These are phyloP conservation scores for Exocentrus adspersus DNA, from an alignment of 2,888 invertebrate genomes.

Conservation along the genomic window DNA sequence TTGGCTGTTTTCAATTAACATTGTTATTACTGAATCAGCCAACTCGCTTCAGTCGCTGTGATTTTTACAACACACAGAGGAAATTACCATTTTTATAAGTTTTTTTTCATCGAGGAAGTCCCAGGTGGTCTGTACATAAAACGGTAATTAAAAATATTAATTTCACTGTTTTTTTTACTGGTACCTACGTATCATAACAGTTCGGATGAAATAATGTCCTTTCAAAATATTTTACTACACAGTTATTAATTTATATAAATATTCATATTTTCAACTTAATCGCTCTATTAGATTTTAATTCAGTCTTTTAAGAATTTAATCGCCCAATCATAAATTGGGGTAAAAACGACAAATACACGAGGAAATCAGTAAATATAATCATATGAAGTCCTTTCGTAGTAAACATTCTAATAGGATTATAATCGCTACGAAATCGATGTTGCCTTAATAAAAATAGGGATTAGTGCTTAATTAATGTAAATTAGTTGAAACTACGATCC, in stretches of 20 bases:
- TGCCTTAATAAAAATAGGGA: not conserved
- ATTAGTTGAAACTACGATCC: not conserved
- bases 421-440: not conserved
- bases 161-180: no score
- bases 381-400: not conserved
- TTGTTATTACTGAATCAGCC: not conserved
- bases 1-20: not conserved
- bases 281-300: no score
- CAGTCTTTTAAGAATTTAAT: no score
- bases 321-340: no score
- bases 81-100: not conserved
- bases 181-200: no score
- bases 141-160: no score
- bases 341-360: no score
- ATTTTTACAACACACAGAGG: not conserved
- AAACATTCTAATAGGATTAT: not conserved
- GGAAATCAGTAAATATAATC: no score
- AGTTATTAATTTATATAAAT: no score
- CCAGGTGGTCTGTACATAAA: not conserved
- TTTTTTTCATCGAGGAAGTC: not conserved
- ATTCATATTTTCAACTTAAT: no score
- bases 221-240: no score
- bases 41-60: not conserved
- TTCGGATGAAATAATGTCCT: not conserved
- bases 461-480: not conserved